These are phyloP conservation scores for Caloenas nicobarica DNA, from an alignment of 2,113 vertebrate species.

Conservation along the genomic window DNA sequence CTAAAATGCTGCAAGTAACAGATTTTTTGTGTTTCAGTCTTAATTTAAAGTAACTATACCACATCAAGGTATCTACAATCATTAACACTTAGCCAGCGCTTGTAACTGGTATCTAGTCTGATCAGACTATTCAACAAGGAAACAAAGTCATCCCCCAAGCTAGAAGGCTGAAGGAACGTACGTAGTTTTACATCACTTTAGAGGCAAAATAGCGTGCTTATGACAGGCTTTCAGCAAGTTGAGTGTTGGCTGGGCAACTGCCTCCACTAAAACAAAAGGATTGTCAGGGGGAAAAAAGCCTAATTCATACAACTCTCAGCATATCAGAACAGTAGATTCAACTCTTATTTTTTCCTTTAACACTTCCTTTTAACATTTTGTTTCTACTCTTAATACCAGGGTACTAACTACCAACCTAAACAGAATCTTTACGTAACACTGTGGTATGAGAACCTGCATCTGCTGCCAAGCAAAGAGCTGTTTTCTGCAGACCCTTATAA, in stretches of 20 bases:
- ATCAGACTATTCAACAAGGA: neutral
- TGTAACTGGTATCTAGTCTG: neutral
- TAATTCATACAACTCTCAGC: neutral
- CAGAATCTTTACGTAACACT: conserved; percentile 25
- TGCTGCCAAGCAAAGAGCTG: conserved; percentile 43
- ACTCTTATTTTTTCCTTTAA: neutral
- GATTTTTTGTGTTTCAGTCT: neutral
- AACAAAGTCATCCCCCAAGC: neutral
- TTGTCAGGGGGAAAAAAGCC: neutral
- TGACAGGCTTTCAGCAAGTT: neutral
- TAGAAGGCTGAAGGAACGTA: neutral
- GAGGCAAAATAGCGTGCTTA: neutral
- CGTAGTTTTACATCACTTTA: neutral
- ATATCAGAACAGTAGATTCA: neutral
- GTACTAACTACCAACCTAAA: neutral
- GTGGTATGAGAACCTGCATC: neutral
- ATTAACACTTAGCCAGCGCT: neutral
- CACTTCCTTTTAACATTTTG: neutral
- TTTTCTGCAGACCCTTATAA: conserved; percentile 58
- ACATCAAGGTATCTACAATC: neutral
- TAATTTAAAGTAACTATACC: neutral
- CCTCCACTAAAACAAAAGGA: neutral
- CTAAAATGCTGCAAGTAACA: neutral
- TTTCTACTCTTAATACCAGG: neutral
- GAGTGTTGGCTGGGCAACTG: neutral